Evolutionary conservation across 2,113 vertebrate genomes (phyloP).

Genomic region (Eclectus roratus): DNA sequence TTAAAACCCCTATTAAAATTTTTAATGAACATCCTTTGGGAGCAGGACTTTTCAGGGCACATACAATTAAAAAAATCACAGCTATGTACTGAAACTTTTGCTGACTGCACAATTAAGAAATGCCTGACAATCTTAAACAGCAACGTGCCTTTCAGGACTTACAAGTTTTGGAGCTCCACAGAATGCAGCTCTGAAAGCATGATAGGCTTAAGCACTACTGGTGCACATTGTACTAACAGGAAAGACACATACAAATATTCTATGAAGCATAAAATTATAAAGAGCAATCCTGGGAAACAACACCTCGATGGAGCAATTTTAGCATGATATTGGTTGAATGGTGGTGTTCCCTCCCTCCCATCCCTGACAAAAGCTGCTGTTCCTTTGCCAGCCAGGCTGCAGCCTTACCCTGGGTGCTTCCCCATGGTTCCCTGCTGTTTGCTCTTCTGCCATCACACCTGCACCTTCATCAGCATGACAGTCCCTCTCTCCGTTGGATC

Average conservation of each 20-base stretch:
- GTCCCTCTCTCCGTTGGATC: not conserved
- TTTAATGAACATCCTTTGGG: not conserved
- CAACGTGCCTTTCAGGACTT: not conserved
- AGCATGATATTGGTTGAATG: not conserved
- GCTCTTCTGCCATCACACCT: not conserved
- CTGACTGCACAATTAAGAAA: not conserved
- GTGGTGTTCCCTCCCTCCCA: not conserved
- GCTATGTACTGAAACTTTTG: not conserved
- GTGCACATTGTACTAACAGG: not conserved
- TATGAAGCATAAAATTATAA: not conserved
- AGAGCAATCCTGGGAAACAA: not conserved
- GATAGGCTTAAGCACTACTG: not conserved
- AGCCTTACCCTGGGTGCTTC: not conserved
- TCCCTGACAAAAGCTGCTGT: not conserved
- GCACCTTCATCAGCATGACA: not conserved
- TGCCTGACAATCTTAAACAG: not conserved
- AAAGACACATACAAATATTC: not conserved
- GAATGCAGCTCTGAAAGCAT: not conserved
- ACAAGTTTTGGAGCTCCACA: not conserved
- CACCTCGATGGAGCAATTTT: not conserved
- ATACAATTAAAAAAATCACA: not conserved
- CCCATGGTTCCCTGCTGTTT: not conserved
- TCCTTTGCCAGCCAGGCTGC: not conserved
- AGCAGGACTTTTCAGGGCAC: not conserved
- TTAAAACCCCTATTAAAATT: not conserved